These are phyloP conservation scores for Neogobius melanostomus DNA, from an alignment of 2,113 vertebrate species.

Conservation along the genomic window DNA sequence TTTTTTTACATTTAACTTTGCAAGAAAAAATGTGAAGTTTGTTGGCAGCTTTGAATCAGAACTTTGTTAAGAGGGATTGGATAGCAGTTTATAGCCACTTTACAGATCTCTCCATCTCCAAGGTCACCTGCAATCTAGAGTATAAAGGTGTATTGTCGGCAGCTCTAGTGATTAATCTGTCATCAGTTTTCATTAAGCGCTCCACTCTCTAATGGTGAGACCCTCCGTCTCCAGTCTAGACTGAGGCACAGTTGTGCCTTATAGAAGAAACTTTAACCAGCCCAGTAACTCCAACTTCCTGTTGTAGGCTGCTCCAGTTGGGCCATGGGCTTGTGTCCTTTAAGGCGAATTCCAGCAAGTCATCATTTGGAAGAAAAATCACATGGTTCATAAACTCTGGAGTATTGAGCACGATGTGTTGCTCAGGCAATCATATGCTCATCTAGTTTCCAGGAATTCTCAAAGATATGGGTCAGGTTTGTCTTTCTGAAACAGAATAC, in stretches of 20 bases:
- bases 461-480: neutral
- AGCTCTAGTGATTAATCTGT: conserved; percentile 61
- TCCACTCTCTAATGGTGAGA: conserved; percentile 43
- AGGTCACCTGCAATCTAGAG: conserved; percentile 51
- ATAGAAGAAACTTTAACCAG: conserved; percentile 11
- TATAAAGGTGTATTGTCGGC: conserved; percentile 42
- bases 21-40: neutral
- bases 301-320: conserved; percentile 31
- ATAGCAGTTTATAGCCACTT: neutral
- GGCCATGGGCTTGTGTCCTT: conserved; percentile 33
- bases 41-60: neutral
- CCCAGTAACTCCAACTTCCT: conserved; percentile 32
- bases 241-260: conserved; percentile 1
- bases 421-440: conserved; percentile 11
- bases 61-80: neutral
- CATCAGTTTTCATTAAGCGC: conserved; percentile 66
- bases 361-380: conserved; percentile 44
- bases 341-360: conserved; percentile 52
- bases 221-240: conserved; percentile 35
- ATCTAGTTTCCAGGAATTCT: conserved; percentile 13
- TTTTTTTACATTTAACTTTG: too few relatives aligned
- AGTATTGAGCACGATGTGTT: conserved; percentile 30
- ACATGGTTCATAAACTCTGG: conserved; percentile 21
- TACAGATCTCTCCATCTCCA: conserved; percentile 17
- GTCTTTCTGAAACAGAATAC: too few relatives aligned